Conservation (phyloP, 1,140 invertebrate species). For the Bathynomus jamesi region DNA sequence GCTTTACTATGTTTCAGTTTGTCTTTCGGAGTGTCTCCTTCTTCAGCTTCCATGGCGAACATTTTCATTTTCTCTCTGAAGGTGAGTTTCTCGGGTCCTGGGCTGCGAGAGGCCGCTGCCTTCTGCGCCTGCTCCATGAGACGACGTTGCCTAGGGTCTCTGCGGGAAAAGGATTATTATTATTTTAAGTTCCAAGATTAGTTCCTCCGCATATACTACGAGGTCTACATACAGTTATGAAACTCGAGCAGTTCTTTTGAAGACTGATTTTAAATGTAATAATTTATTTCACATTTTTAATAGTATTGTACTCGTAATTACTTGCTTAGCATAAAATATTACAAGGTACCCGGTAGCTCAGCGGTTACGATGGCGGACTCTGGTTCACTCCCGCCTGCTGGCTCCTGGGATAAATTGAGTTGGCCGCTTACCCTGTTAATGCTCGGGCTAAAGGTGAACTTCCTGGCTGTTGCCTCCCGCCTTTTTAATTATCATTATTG, state of each 20-base stretch:
- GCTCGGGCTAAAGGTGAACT: no score
- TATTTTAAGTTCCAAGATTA: neutral
- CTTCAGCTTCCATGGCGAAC: slow-evolving; percentile 74
- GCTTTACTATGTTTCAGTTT: slow-evolving; percentile 89
- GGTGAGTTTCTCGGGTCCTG: slow-evolving; percentile 78
- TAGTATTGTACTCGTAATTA: neutral
- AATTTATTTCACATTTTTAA: neutral
- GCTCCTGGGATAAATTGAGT: no score
- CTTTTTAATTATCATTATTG: no score
- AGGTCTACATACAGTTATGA: neutral
- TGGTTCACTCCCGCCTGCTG: no score
- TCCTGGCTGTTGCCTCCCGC: no score
- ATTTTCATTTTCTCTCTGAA: slow-evolving; percentile 97
- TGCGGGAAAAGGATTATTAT: slow-evolving; percentile 40
- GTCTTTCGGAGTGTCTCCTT: slow-evolving; percentile 76
- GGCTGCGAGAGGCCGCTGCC: slow-evolving; percentile 53
- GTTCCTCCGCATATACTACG: neutral
- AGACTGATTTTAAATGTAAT: neutral
- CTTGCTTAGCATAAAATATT: no score
- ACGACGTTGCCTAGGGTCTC: slow-evolving; percentile 72
- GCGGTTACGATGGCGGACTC: no score
- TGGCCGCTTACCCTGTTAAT: no score
- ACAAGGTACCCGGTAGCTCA: no score
- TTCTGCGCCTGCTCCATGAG: slow-evolving; percentile 67
- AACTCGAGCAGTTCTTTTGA: neutral